A percentile compares a stretch with the other conserved stretches of the same genome.
phyloP scores from a whole-genome alignment of 2,888 invertebrate species.

The Cheilosia soror region DNA sequence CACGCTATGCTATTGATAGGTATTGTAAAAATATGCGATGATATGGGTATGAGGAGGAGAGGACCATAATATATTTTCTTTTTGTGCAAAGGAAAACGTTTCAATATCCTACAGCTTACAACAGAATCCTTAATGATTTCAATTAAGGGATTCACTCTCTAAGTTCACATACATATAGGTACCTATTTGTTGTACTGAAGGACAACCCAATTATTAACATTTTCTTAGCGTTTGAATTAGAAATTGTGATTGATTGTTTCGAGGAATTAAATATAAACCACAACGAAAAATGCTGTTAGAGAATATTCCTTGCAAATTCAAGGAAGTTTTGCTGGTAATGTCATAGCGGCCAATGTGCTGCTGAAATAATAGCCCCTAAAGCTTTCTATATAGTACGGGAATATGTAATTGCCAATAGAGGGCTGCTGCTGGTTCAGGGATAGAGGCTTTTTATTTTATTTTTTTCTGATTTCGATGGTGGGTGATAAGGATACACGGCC shows the following conservation, averaged over 20 bases:
- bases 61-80: too few species aligned
- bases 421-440: conserved; percentile 65
- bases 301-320: conserved; percentile 5
- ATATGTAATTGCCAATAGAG: conserved; percentile 71
- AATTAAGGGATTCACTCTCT: conserved; percentile 16
- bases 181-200: conserved; percentile 13
- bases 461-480: conserved; percentile 15
- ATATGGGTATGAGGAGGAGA: not conserved
- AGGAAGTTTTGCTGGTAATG: conserved; percentile 28
- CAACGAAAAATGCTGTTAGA: conserved; percentile 4
- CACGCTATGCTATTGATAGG: conserved; percentile 50
- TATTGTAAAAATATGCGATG: conserved; percentile 17
- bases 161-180: not conserved
- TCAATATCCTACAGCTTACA: conserved; percentile 2
- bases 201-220: conserved; percentile 3
- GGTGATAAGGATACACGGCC: conserved; percentile 40
- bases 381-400: conserved; percentile 60
- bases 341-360: conserved; percentile 52
- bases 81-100: conserved; percentile 4
- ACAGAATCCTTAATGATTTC: conserved; percentile 26
- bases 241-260: conserved; percentile 1
- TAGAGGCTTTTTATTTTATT: conserved; percentile 58
- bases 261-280: conserved; percentile 24
- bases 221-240: not conserved
- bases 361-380: conserved; percentile 71